Conservation (phyloP, 2,113 vertebrate genomes). For the Notiomystis cincta region DNA sequence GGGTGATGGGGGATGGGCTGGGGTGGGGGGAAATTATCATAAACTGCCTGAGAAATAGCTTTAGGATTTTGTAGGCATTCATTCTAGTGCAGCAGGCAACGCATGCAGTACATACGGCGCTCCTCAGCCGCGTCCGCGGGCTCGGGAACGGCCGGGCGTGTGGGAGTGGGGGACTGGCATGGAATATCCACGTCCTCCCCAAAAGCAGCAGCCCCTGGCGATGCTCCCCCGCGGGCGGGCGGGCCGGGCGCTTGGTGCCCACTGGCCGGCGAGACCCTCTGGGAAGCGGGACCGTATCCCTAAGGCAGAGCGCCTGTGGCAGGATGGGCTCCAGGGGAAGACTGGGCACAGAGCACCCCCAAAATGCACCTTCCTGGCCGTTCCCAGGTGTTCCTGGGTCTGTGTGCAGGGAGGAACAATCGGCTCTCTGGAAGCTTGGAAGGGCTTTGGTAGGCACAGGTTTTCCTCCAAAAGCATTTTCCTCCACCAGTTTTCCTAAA, state of each 20-base stretch:
- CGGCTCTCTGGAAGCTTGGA: neutral
- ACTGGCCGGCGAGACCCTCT: neutral
- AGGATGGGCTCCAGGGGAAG: neutral
- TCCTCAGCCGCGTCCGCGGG: neutral
- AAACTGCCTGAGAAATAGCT: slow-evolving; percentile 67
- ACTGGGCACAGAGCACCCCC: neutral
- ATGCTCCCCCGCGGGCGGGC: neutral
- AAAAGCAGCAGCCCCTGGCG: neutral
- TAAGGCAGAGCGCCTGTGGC: neutral
- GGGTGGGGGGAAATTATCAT: neutral
- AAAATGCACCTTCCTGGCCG: neutral
- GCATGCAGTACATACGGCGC: neutral
- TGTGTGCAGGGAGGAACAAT: accelerated
- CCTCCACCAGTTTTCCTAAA: neutral
- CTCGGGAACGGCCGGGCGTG: neutral
- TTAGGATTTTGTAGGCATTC: slow-evolving; percentile 65
- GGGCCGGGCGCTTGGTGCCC: neutral
- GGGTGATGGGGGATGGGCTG: neutral
- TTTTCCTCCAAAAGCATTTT: neutral
- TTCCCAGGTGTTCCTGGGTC: neutral
- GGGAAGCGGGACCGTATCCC: neutral
- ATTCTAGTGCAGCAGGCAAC: slow-evolving; percentile 46
- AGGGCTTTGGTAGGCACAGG: neutral
- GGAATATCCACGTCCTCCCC: neutral
- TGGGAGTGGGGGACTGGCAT: neutral